phyloP scores from a whole-genome alignment of 2,113 vertebrate genomes.

The Pimephales promelas region DNA sequence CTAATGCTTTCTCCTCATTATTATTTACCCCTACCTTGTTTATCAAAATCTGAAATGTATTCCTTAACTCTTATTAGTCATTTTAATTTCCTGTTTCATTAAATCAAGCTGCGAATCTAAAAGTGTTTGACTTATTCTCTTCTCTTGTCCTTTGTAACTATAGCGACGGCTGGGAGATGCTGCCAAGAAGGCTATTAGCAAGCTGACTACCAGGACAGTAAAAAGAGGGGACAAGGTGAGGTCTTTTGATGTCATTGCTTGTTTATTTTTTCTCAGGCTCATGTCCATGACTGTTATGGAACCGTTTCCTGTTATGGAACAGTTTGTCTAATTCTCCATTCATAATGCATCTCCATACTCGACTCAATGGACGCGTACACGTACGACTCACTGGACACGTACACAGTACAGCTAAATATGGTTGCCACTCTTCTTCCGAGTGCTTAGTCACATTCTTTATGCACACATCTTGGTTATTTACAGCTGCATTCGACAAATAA shows the following conservation, averaged over 20 bases:
- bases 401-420: neutral
- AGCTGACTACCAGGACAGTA: conserved; percentile 94
- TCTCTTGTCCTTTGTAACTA: conserved; percentile 34
- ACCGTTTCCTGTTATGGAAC: neutral
- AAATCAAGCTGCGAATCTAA: conserved; percentile 1
- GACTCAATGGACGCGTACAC: neutral
- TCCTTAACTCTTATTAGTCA: neutral
- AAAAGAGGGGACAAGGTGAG: conserved; percentile 97
- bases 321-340: conserved; percentile 21
- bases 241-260: conserved; percentile 22
- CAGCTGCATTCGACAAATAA: neutral
- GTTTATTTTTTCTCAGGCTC: conserved; percentile 12
- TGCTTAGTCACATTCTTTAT: neutral
- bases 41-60: neutral
- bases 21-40: neutral
- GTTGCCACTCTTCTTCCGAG: neutral
- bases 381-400: neutral
- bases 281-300: no score
- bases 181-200: conserved; percentile 95
- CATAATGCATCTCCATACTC: conserved; percentile 27
- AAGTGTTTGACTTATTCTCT: neutral
- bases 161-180: conserved; percentile 96
- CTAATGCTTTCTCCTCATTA: neutral
- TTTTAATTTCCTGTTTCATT: conserved; percentile 30
- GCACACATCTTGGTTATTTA: neutral